Percentiles rank a stretch among this genome's conserved stretches.
phyloP scores from a whole-genome alignment of 2,888 invertebrate genomes.

The Trimorus sp. region DNA sequence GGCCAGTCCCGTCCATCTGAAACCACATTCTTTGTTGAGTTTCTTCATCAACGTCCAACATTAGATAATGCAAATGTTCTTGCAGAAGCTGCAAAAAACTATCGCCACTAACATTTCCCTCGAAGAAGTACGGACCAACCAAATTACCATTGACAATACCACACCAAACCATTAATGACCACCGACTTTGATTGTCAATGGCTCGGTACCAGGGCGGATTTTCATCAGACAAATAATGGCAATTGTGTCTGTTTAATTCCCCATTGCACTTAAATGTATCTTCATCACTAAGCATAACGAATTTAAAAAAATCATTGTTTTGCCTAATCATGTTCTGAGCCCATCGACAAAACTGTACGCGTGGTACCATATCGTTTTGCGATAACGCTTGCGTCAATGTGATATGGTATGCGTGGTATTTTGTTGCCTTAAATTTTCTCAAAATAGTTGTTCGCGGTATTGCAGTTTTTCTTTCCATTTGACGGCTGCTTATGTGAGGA shows the following conservation, averaged over 20 bases:
- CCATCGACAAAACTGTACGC: neutral
- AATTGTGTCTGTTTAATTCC: constrained; percentile 55
- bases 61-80: too few relatives aligned
- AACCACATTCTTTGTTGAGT: too few relatives aligned
- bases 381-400: constrained; percentile 45
- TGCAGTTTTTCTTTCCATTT: constrained; percentile 39
- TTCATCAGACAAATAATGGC: constrained; percentile 44
- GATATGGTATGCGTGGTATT: constrained; percentile 48
- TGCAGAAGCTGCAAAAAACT: too few relatives aligned
- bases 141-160: constrained; percentile 40
- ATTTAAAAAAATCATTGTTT: constrained; percentile 36
- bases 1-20: too few relatives aligned
- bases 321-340: constrained; percentile 15
- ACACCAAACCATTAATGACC: constrained; percentile 38
- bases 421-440: constrained; percentile 31
- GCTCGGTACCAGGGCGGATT: constrained; percentile 69
- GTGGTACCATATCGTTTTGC: constrained; percentile 1
- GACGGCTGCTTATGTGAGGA: constrained; percentile 49
- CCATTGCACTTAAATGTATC: constrained; percentile 47
- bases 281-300: constrained; percentile 33
- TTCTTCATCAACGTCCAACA: too few relatives aligned
- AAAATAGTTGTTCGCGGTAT: constrained; percentile 46
- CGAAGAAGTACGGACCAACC: constrained; percentile 59
- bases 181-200: constrained; percentile 68
- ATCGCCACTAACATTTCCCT: too few relatives aligned